Evolutionary conservation across 2,113 vertebrate species (phyloP).

Genomic region (Gobio gobio): DNA sequence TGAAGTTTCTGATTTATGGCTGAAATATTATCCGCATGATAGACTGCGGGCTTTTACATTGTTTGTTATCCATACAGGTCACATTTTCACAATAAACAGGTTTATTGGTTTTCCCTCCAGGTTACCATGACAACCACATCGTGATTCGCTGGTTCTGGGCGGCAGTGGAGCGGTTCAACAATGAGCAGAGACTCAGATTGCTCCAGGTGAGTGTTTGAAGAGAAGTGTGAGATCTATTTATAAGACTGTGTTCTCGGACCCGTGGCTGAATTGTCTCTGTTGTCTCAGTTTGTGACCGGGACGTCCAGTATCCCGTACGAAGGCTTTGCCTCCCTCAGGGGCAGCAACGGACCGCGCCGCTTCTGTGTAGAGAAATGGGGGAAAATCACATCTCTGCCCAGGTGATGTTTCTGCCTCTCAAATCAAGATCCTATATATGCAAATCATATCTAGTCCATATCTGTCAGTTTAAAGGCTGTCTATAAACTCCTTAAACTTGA

Average conservation of each 20-base stretch:
- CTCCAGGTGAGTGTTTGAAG: constrained; percentile 81
- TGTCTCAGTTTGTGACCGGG: constrained; percentile 91
- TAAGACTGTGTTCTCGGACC: neutral
- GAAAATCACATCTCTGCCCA: constrained; percentile 96
- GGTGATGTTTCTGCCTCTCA: constrained; percentile 72
- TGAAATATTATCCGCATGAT: neutral
- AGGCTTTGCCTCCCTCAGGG: constrained; percentile 93
- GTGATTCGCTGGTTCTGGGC: constrained; percentile 99
- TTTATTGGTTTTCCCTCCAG: constrained; percentile 67
- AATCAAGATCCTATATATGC: neutral
- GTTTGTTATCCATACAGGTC: neutral
- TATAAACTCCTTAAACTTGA: too few species aligned
- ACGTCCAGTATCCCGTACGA: constrained; percentile 97
- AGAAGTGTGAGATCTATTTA: neutral
- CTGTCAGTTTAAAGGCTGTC: neutral
- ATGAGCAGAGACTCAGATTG: constrained; percentile 94
- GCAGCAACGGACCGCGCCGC: constrained; percentile 93
- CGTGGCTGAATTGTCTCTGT: neutral
- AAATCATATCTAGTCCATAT: neutral
- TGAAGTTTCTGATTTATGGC: neutral
- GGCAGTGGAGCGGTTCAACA: constrained; percentile 98
- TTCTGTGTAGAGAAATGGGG: constrained; percentile 99
- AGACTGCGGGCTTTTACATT: neutral
- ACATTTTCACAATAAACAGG: neutral
- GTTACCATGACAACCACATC: constrained; percentile 99